Evolutionary conservation across 1,140 invertebrate genomes (phyloP), one percentile per base, ranked within the genome.

Genomic region (Micrasema longulum): DNA sequence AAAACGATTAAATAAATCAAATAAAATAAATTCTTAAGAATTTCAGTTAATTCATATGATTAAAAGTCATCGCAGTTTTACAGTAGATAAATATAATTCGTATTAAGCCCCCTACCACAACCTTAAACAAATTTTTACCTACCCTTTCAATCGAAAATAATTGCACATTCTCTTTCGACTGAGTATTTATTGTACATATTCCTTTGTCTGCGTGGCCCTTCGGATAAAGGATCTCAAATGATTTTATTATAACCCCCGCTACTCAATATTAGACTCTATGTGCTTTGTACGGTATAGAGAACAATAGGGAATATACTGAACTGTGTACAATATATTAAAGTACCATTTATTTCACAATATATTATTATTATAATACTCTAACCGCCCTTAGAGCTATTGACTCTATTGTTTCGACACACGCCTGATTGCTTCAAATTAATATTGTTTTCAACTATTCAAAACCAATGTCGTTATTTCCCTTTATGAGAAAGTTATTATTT

Each of bases 391-490:
- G 66, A 52, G 67, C 62, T 67, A 38, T 74, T 74, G 72, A 74
- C 72, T 70, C 53, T 52, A 60, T 74, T 74, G 72, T 74, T 60
- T 57, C 36, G 50, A 48, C 72, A 74, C 72, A 74, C 72, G 72
- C 67, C 23, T 62, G 67, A 74, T 66, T 57, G 60, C 35, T 65
- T 22, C 31, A 63, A 48, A 35, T 22, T 23, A 66, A 52, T 66
- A 66, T 52, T 66, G 64, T 48, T 38, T 66, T 50, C 18, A 23
- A 52, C 50, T 4, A 36, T 16, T 22, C 12, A 47, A 26, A 64
- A 31, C 12, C 22, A 64, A 64, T 48, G 62, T 64, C 62, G 62
- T 64, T 64, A 48, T 16, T 47, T 64, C 26, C 14, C 62, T n/a
- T n/a, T n/a, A n/a, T n/a, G n/a, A n/a, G n/a, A n/a, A n/a, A n/a